Evolutionary conservation across 2,888 invertebrate species (phyloP).

Genomic region (Ectobius pallidus): DNA sequence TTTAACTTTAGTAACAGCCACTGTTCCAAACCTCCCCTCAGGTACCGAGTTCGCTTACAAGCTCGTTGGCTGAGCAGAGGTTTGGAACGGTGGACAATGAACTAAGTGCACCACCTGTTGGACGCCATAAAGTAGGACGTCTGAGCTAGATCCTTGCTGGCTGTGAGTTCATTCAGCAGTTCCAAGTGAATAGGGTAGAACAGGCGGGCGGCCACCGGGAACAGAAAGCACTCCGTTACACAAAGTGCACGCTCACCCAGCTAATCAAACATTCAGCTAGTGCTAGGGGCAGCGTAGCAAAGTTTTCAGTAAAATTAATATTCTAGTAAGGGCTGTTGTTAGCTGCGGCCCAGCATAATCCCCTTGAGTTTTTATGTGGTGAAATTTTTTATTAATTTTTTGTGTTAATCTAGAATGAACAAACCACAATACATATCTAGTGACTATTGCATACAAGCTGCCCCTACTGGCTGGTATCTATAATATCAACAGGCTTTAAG

Average conservation of each 20-base stretch:
- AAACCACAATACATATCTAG: too few relatives aligned
- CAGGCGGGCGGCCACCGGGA: constrained; percentile 37
- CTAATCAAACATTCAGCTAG: neutral
- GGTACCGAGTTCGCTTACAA: neutral
- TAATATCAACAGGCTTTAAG: too few relatives aligned
- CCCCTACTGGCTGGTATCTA: too few relatives aligned
- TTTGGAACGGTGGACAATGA: neutral
- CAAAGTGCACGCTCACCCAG: constrained; percentile 13
- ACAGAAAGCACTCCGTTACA: constrained; percentile 42
- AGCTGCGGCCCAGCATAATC: too few relatives aligned
- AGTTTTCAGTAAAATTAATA: too few relatives aligned
- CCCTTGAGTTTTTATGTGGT: too few relatives aligned
- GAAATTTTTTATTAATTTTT: too few relatives aligned
- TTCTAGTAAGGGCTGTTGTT: too few relatives aligned
- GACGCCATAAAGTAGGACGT: constrained; percentile 99
- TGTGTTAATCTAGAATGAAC: too few relatives aligned
- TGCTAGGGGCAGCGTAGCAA: neutral
- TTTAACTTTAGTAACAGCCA: neutral
- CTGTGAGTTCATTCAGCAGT: constrained; percentile 57
- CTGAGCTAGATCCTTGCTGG: constrained; percentile 95
- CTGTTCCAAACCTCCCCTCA: neutral
- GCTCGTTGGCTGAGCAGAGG: neutral
- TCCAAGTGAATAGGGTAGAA: neutral
- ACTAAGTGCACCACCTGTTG: constrained; percentile 70
- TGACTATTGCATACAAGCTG: too few relatives aligned